Base-by-base conservation (phyloP, 1,140 invertebrate species). In the Brachionus manjavacas region DNA sequence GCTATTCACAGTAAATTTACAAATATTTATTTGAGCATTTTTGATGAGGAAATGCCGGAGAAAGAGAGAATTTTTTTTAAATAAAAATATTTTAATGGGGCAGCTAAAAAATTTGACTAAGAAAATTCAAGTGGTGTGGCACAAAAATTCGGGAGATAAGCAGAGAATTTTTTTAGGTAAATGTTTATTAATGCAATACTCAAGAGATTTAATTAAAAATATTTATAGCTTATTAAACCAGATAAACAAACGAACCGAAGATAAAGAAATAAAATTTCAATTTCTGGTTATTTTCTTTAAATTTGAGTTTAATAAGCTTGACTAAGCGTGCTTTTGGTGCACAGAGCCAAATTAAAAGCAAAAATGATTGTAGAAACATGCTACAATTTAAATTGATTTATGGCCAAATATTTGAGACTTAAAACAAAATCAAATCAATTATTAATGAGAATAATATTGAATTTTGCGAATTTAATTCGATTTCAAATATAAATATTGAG, bases 251-350 rank as follows among this genome's bases (percentile, higher is more conserved):
- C 68, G 68, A 72, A 41, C 68, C 68, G 68, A 68, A 68, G 25
- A 72, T 41, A 41, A 72, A 39, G 39, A 72, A 72, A 41, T 72
- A 72, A 72, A 72, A 41, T 20, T 68, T 68, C 25, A 68, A 72
- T 72, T 72, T 72, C 68, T 72, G 68, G 68, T 72, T 72, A 39
- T 39, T 72, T 72, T 72, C 68, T 72, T 72, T 39, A 41, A 72
- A 72, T 72, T 72, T 72, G 16, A 72, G 39, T 41, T 72, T 72
- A 72, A 72, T 72, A 72, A 72, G 68, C 68, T 72, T 72, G 68
- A 72, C 35, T 72, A 72, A 72, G 39, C 68, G 68, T 41, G 35
- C 68, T 41, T 60, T 60, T 72, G 68, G 31, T 72, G n/a, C 16
- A 41, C 39, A 41, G 4, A 20, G 31, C 31, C 7, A 68, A 68